These are phyloP conservation scores for Drepana falcataria DNA, from an alignment of 2,888 invertebrate species.

Conservation along the genomic window DNA sequence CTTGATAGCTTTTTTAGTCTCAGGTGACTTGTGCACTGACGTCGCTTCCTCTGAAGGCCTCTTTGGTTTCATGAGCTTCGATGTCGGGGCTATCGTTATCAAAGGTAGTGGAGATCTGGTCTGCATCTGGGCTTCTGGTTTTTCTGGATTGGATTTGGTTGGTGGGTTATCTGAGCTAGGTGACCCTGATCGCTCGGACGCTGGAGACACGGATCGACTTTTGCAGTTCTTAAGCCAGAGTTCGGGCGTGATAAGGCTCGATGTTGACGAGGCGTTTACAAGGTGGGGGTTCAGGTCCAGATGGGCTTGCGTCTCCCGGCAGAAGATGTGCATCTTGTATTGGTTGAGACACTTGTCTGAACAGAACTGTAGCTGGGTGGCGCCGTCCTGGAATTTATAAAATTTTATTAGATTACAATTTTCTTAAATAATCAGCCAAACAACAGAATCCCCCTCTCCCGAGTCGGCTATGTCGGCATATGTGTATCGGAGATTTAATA, in stretches of 20 bases:
- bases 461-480: no score
- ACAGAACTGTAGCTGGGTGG: constrained; percentile 93
- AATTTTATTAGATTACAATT: neutral
- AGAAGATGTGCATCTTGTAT: constrained; percentile 98
- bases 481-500: no score
- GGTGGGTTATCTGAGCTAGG: constrained; percentile 60
- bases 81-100: constrained; percentile 82
- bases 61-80: constrained; percentile 80
- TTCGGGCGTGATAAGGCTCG: constrained; percentile 90
- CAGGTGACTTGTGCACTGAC: constrained; percentile 56
- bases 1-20: constrained; percentile 61
- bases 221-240: constrained; percentile 92
- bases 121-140: constrained; percentile 40
- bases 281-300: constrained; percentile 90
- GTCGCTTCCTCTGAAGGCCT: constrained; percentile 50
- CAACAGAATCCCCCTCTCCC: no score
- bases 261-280: constrained; percentile 67
- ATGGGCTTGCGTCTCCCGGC: constrained; percentile 94
- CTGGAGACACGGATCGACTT: constrained; percentile 80
- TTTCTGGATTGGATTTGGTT: constrained; percentile 37
- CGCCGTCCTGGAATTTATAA: constrained; percentile 84
- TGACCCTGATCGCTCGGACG: constrained; percentile 76
- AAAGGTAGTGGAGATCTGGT: constrained; percentile 77
- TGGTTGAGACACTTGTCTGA: constrained; percentile 96
- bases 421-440: no score